Evolutionary conservation across 2,797 vertebrate species (phyloP).

Genomic region (Halcyon badia): DNA sequence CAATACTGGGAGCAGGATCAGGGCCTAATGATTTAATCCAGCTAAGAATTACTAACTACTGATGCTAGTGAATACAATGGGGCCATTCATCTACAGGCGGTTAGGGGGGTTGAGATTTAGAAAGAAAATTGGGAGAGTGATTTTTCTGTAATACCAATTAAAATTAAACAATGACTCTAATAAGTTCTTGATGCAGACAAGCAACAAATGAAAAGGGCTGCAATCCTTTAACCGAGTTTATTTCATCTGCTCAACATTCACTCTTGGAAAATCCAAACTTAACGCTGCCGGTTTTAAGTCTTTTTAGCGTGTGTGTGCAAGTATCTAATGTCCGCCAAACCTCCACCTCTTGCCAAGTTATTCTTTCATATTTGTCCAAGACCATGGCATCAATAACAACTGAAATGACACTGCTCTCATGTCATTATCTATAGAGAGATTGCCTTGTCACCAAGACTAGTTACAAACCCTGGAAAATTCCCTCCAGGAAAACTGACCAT

Average conservation of each 20-base stretch:
- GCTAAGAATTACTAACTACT: not conserved
- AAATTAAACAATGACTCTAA: not conserved
- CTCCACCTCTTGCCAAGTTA: not conserved
- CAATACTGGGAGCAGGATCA: not conserved
- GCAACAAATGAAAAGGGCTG: not conserved
- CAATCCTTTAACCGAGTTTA: not conserved
- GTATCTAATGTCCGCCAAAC: not conserved
- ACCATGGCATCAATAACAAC: not conserved
- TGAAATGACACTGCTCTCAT: not conserved
- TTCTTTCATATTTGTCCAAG: not conserved
- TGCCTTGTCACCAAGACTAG: not conserved
- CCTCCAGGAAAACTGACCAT: not conserved
- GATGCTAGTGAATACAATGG: not conserved
- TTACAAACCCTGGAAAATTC: not conserved
- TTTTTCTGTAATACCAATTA: not conserved
- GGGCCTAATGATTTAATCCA: not conserved
- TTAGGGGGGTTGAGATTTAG: not conserved
- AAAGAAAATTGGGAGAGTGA: not conserved
- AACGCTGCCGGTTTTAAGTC: not conserved
- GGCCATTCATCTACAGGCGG: not conserved
- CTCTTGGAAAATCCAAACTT: not conserved
- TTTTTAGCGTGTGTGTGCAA: fast-evolving
- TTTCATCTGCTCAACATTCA: not conserved
- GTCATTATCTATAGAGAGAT: not conserved
- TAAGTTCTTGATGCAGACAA: not conserved